Evolutionary conservation across 2,113 vertebrate species (phyloP), one percentile per base, ranked within the genome.

Genomic region (Pygoscelis adeliae): DNA sequence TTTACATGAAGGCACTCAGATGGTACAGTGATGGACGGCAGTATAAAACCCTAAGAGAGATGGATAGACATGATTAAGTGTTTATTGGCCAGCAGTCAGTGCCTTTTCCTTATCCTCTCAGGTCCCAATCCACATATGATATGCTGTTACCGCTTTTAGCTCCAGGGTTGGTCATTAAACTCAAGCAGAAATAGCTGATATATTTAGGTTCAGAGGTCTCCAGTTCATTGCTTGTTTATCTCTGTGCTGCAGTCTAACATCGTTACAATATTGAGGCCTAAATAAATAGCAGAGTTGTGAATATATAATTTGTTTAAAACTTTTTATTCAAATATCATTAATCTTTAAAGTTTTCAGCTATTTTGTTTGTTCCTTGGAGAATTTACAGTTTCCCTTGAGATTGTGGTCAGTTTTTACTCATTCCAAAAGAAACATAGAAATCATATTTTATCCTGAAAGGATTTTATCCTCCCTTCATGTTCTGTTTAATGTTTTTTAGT

Each of bases 61-160:
- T 85, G 71, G 95, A 94, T 36, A 58, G 96, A 93, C 85, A 88
- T 94, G 95, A 97, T 88, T 42, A 96, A 97, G 83, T 94, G 95
- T 95, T 97, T 95, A 91, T 93, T 96, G 87, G 83, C 77, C 78
- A 77, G 73, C 65, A 94, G 77, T 91, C 94, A 91, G 93, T 93
- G 85, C 77, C 89, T 85, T 91, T 97, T 91, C 91, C 91, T 90
- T 87, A 62, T 91, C 81, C 94, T 94, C 62, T 83, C 49, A 89
- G 73, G 56, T 92, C 95, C 91, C 95, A 90, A 47, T 95, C 84
- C 93, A 83, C 84, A 80, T 52, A 88, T 91, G 94, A 96, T 94
- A 55, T 77, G 83, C 87, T 90, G 87, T 94, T 96, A 96, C 94
- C 19, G 0, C 84, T 91, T 95, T 96, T 96, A 93, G 94, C 93